A percentile compares a stretch with the other conserved stretches of the same genome.
Conservation (phyloP, 2,888 invertebrate species). For the Osmoderma eremita region DNA sequence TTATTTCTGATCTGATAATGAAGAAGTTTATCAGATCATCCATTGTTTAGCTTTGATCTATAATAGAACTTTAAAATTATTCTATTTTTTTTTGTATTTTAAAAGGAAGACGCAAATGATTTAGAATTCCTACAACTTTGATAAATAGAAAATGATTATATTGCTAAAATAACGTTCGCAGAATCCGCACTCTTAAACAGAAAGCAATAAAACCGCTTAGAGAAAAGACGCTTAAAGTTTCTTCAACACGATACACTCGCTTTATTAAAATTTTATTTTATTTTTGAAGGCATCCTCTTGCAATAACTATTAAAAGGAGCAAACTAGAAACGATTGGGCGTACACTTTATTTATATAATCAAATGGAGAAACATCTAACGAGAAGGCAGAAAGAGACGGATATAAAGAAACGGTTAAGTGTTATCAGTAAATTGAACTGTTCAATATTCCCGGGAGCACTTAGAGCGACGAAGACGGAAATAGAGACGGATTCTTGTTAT, state of each 20-base stretch:
- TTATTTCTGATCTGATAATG: too few species aligned
- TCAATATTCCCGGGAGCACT: slow-evolving; percentile 60
- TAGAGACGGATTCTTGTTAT: slow-evolving; percentile 54
- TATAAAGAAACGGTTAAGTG: slow-evolving; percentile 38
- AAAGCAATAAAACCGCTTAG: too few species aligned
- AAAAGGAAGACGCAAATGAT: too few species aligned
- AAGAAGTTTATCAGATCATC: too few species aligned
- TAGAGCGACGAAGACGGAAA: slow-evolving; percentile 43
- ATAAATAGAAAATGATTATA: too few species aligned
- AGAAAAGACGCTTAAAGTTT: too few species aligned
- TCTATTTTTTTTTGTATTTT: too few species aligned
- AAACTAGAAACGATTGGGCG: slow-evolving; percentile 24
- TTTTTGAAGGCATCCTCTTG: slow-evolving; percentile 9
- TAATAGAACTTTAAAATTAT: too few species aligned
- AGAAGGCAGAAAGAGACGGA: slow-evolving; percentile 11
- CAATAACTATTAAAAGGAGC: slow-evolving; percentile 23
- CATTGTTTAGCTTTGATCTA: too few species aligned
- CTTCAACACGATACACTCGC: neutral
- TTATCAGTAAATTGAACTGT: slow-evolving; percentile 56
- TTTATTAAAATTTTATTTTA: slow-evolving; percentile 31
- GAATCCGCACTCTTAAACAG: too few species aligned
- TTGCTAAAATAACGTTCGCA: too few species aligned
- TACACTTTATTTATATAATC: slow-evolving; percentile 26
- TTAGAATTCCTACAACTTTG: too few species aligned
- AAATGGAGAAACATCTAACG: slow-evolving; percentile 27